A percentile compares a stretch with the other conserved stretches of the same genome.
These are phyloP conservation scores for Empis stercorea DNA, from an alignment of 2,888 invertebrate species.

Conservation along the genomic window DNA sequence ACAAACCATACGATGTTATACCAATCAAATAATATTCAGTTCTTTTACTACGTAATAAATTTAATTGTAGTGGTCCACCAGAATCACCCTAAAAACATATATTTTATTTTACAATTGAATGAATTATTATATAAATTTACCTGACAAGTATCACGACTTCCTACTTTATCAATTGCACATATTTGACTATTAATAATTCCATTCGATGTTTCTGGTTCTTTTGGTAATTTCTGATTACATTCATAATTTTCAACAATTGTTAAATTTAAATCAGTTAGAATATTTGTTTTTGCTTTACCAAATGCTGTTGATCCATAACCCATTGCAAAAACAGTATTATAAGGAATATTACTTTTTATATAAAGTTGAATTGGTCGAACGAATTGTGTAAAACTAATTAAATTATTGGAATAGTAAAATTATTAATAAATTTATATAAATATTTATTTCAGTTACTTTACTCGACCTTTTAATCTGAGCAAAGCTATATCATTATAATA, in stretches of 20 bases:
- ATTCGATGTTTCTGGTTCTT: constrained; percentile 3
- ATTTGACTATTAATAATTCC: constrained; percentile 24
- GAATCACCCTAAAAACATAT: constrained; percentile 25
- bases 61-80: constrained; percentile 18
- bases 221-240: constrained; percentile 6
- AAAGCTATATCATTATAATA: no score
- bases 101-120: not conserved
- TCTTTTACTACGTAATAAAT: constrained; percentile 17
- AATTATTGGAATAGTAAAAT: no score
- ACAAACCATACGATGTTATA: constrained; percentile 31
- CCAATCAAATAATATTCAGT: constrained; percentile 25
- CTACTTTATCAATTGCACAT: constrained; percentile 26
- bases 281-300: constrained; percentile 14
- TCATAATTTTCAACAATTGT: constrained; percentile 5
- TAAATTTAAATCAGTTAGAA: constrained; percentile 11
- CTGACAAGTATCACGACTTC: constrained; percentile 30
- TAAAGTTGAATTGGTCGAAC: constrained; percentile 43
- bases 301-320: constrained; percentile 42
- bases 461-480: no score
- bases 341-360: constrained; percentile 21
- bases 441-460: no score
- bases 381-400: no score
- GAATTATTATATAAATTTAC: constrained; percentile 11
- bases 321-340: constrained; percentile 37
- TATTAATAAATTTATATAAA: no score